These are phyloP conservation scores for Zygogramma bicolorata DNA, from an alignment of 2,888 invertebrate species.

Conservation along the genomic window DNA sequence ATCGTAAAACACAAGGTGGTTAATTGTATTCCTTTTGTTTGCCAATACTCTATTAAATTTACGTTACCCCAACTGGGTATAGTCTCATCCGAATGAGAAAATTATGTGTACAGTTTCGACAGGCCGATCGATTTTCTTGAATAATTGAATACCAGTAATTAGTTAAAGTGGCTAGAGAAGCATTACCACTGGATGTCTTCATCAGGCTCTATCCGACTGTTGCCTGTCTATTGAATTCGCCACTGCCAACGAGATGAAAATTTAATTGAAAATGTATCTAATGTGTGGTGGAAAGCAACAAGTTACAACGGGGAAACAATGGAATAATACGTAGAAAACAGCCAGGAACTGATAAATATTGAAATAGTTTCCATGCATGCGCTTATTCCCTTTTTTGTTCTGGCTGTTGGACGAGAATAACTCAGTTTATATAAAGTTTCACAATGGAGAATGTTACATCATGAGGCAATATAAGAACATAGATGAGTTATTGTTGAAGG, in stretches of 20 bases:
- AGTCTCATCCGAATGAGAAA: neutral
- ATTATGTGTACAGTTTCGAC: conserved; percentile 12
- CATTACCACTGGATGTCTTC: conserved; percentile 13
- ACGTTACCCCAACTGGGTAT: neutral
- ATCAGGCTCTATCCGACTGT: conserved; percentile 11
- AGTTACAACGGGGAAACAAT: neutral
- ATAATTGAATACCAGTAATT: conserved; percentile 41
- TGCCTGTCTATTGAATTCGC: neutral
- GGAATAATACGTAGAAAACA: neutral
- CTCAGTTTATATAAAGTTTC: too few species aligned
- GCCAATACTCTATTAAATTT: neutral
- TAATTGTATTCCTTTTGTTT: too few species aligned
- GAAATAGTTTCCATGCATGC: neutral
- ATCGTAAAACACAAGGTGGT: too few species aligned
- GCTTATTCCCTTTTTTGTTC: neutral
- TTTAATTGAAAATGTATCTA: neutral
- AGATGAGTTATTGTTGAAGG: too few species aligned
- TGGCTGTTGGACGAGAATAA: neutral
- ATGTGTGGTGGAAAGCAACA: neutral
- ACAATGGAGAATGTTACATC: too few species aligned
- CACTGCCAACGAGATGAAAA: neutral
- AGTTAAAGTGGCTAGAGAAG: conserved; percentile 33
- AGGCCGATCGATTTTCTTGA: conserved; percentile 33
- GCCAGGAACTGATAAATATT: neutral
- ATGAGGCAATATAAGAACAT: too few species aligned